Percentiles rank a stretch among this genome's conserved stretches.
Conservation (phyloP, 2,797 vertebrate species). For the Anguilla marmorata region DNA sequence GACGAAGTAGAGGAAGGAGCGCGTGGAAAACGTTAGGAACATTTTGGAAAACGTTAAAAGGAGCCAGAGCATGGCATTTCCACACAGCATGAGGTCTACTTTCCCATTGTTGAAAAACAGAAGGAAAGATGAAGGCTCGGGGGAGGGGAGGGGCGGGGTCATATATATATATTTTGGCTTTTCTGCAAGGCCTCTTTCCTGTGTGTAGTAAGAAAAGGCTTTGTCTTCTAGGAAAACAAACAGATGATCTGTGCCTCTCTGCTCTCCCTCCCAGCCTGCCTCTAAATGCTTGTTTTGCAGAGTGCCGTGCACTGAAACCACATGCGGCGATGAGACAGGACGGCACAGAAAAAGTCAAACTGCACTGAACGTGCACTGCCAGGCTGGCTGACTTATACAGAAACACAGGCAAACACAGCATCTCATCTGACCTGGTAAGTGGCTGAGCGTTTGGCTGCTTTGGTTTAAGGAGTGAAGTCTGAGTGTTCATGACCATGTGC, state of each 20-base stretch:
- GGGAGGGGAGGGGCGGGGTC: background rate
- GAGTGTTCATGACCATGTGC: background rate
- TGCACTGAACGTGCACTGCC: background rate
- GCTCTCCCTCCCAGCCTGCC: background rate
- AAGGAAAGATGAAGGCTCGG: slow-evolving; percentile 10
- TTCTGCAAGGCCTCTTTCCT: background rate
- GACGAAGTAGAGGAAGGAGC: background rate
- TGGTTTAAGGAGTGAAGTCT: background rate
- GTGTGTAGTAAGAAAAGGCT: background rate
- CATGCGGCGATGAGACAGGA: background rate
- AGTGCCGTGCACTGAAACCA: background rate
- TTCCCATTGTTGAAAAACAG: background rate
- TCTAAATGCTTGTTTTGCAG: background rate
- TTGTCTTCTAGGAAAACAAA: background rate
- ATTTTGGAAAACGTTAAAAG: background rate
- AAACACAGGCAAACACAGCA: background rate
- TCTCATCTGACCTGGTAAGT: background rate
- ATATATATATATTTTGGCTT: background rate
- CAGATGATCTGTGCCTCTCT: background rate
- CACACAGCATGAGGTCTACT: background rate
- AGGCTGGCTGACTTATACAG: background rate
- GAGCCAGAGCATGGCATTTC: background rate
- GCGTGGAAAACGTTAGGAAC: background rate
- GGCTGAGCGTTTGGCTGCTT: background rate
- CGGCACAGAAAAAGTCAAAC: background rate